Percentiles rank a stretch among this genome's conserved stretches.
phyloP scores from a whole-genome alignment of 2,888 invertebrate species.

The Acanthoscelides obtectus region DNA sequence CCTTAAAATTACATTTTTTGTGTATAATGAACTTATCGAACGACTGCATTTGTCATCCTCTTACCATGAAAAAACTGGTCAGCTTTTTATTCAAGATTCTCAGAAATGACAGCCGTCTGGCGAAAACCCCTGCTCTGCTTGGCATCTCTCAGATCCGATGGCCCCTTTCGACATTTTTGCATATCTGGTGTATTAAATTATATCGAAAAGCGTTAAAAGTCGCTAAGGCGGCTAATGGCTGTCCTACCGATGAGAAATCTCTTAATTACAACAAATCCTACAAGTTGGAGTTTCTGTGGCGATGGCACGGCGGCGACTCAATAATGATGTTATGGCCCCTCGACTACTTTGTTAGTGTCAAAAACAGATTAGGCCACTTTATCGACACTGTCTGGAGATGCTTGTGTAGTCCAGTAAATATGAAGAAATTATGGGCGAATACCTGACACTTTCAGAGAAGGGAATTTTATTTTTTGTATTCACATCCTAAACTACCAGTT shows the following conservation, averaged over 20 bases:
- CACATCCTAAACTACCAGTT: no score
- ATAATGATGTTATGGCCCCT: conserved; percentile 11
- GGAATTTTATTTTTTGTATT: no score
- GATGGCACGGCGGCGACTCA: not conserved
- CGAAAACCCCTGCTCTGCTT: not conserved
- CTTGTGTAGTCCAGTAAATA: no score
- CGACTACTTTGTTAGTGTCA: conserved; percentile 22
- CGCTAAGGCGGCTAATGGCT: not conserved
- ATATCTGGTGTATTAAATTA: not conserved
- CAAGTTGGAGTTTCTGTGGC: conserved; percentile 1
- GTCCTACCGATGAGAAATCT: not conserved
- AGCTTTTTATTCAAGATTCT: not conserved
- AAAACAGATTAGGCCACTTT: conserved; percentile 18
- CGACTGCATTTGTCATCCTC: not conserved
- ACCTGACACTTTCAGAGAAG: no score
- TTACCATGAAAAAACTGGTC: not conserved
- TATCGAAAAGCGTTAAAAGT: not conserved
- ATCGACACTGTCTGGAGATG: not conserved
- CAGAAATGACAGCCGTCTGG: not conserved
- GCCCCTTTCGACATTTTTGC: not conserved
- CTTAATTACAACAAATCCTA: conserved; percentile 2
- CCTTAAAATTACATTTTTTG: no score
- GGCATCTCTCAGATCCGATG: not conserved
- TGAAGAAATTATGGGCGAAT: no score
- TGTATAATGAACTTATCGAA: no score